Base-by-base conservation (phyloP, 1,140 invertebrate species). In the Brachionus asplanchnoidis region DNA sequence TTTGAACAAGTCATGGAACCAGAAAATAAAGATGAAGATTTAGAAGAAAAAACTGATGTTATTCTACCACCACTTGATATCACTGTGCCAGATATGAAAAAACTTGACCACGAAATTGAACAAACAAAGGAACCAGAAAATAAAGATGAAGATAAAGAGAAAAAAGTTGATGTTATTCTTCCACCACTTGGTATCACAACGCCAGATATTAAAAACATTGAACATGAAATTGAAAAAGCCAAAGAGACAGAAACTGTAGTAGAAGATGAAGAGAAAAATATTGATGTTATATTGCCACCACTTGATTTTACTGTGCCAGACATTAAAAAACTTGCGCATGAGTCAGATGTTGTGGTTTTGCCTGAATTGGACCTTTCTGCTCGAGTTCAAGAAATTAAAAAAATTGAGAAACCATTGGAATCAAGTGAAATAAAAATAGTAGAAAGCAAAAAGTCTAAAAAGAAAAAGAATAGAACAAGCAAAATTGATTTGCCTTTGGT, bases 291-390 rank as follows among this genome's bases (percentile, higher is more conserved):
- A 5, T 46, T 44, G 28, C 70, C 23, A 40, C 36, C 1, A 7
- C 42, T n/a, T 1, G 70, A 75, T 75, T 23, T 75, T n/a, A 17
- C 7, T 14, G 46, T 50, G 12, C 73, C 73, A 11, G 79, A 82
- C 12, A 44, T 65, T 17, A 60, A 65, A 42, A 65, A 65, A 44
- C 20, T 82, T 36, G 79, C 23, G 2, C 79, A 56, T 23, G 26
- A 60, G 20, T 42, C 79, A 20, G 79, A 82, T 65, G 53, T 82
- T 20, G 79, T 82, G 11, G 79, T 82, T 56, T 36, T 82, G 20
- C 79, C 79, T 65, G 53, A 82, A 36, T 28, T 65, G 17, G 79
- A 44, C 17, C 7, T 73, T 7, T 73, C 40, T 42, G 68, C 40
- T 20, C 32, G 32, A 6, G n/a, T 12, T 5, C 28, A 44, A 73